These are phyloP conservation scores for Mico argentatus DNA, from an alignment of 2,797 vertebrate genomes.

Conservation along the genomic window DNA sequence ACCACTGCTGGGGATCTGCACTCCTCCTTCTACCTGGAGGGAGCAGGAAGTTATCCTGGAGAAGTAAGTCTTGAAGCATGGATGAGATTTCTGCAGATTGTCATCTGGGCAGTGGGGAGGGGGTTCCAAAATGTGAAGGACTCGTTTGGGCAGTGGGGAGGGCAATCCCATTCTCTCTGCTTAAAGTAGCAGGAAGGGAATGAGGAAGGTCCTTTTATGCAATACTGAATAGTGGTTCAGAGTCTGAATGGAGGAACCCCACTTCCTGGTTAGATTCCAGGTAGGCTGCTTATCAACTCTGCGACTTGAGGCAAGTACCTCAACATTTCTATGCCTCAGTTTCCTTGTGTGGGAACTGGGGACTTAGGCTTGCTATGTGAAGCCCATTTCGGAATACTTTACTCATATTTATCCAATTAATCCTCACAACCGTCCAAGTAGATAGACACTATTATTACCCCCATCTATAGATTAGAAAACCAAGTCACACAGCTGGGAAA, in stretches of 20 bases:
- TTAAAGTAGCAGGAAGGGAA: not conserved
- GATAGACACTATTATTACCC: not conserved
- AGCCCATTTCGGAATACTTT: not conserved
- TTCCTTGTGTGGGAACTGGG: not conserved
- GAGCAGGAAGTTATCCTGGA: not conserved
- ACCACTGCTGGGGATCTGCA: not conserved
- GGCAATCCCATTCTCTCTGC: not conserved
- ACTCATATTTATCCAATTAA: not conserved
- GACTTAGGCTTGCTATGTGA: not conserved
- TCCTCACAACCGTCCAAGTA: not conserved
- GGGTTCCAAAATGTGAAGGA: not conserved
- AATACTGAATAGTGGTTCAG: not conserved
- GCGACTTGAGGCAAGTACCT: not conserved
- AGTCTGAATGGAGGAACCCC: not conserved
- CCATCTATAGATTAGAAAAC: not conserved
- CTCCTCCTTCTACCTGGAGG: not conserved
- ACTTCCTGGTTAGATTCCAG: not conserved
- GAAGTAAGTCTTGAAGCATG: not conserved
- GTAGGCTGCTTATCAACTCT: not conserved
- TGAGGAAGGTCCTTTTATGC: not conserved
- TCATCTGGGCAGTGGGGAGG: not conserved
- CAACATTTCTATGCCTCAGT: not conserved
- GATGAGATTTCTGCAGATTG: not conserved
- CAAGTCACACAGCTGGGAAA: not conserved
- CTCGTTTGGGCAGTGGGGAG: not conserved